Evolutionary conservation across 2,888 invertebrate genomes (phyloP), one percentile per base, ranked within the genome.

Genomic region (Mythimna impura): DNA sequence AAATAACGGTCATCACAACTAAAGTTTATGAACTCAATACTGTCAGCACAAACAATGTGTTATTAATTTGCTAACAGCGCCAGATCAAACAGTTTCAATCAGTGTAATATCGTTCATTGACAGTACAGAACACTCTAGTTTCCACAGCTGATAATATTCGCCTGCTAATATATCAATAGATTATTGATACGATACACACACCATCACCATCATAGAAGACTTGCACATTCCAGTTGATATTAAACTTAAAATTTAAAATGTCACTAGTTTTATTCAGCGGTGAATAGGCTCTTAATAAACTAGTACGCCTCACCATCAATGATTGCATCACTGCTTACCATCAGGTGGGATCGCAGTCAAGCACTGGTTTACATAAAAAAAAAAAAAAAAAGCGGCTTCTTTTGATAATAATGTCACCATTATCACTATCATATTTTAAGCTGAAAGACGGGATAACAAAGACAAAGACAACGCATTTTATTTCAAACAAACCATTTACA

Each of bases 41-140:
- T 58, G 25, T 73, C 52, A 47, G 17, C 60, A 47, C 40, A 57
- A 6, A 2, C 12, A 47, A 54, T 36, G 14, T 3, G 30, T 2
- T 22, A 54, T 25, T 22, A 40, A 54, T 40, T 54, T 25, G 22
- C 40, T 30, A 64, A 58, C 4, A 52, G 25, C 9, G 17, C 30
- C 50, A 34, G 5, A 17, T 43, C 20, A 77, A 65, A 65, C 50
- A 52, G 10, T 55, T 58, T 76, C 58, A 75, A 63, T 76, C 14
- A 75, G n/a, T 30, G 17, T 54, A 63, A 47, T 36, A 36, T 52
- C 6, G 43, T 54, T 76, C 58, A 76, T 63, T 47, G 43, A 40
- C 4, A 50, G 14, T 22, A 34, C 40, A 25, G 7, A 63, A 34
- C 40, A 63, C 43, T 54, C 40, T 30, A 55, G 66, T 64, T 69